A percentile compares a stretch with the other conserved stretches of the same genome.
phyloP scores from a whole-genome alignment of 1,140 invertebrate species.

The Helicoverpa zea region DNA sequence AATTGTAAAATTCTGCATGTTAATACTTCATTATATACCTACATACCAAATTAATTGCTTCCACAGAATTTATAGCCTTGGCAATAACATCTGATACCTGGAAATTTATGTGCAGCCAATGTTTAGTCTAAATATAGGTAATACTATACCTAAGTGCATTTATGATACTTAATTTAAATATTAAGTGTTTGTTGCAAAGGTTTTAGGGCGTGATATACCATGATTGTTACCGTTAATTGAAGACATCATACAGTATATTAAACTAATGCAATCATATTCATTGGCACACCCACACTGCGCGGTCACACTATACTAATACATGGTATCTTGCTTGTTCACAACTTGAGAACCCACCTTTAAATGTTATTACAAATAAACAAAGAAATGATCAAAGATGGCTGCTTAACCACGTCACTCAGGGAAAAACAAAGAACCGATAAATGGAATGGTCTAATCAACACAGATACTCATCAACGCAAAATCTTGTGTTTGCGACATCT shows the following conservation, averaged over 20 bases:
- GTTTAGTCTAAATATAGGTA: neutral
- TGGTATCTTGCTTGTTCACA: neutral
- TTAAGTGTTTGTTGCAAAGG: neutral
- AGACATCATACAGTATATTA: neutral
- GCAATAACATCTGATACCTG: conserved; percentile 22
- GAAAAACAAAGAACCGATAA: neutral
- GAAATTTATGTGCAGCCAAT: neutral
- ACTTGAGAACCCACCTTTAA: conserved; percentile 23
- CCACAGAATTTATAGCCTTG: neutral
- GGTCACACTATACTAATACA: too few relatives aligned
- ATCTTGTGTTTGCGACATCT: neutral
- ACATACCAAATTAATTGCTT: neutral
- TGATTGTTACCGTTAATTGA: neutral
- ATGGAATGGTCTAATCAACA: conserved; percentile 10
- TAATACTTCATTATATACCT: neutral
- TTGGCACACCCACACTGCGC: neutral
- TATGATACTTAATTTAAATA: conserved; percentile 1
- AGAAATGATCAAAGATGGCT: conserved; percentile 10
- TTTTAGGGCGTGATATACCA: neutral
- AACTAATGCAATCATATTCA: neutral
- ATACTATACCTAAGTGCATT: too few relatives aligned
- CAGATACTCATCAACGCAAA: neutral
- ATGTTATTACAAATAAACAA: conserved; percentile 28
- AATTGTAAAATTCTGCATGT: neutral
- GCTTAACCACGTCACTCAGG: neutral